These are phyloP conservation scores for Sminthurinus signatus DNA, from an alignment of 1,140 invertebrate species.

Conservation along the genomic window DNA sequence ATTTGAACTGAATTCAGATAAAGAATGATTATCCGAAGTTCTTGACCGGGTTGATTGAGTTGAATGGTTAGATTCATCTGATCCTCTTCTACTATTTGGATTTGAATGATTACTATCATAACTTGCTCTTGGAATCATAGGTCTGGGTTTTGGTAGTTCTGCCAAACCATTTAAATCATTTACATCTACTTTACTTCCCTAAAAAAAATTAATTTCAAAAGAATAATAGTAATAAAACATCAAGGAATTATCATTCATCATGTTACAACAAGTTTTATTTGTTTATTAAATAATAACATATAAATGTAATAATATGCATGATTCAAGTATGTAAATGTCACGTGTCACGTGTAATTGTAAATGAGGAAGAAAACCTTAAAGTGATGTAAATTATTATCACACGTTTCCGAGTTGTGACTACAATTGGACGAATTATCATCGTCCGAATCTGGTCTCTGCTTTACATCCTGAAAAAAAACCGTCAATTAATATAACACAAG, in stretches of 20 bases:
- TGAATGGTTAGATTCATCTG: neutral
- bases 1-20: constrained; percentile 12
- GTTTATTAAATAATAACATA: neutral
- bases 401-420: neutral
- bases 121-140: neutral
- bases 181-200: neutral
- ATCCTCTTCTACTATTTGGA: constrained; percentile 3
- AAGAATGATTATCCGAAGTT: neutral
- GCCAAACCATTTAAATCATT: neutral
- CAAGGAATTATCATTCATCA: neutral
- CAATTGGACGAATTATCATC: constrained; percentile 2
- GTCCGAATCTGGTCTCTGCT: constrained; percentile 3
- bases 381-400: neutral
- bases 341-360: neutral
- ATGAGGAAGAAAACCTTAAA: constrained; percentile 1
- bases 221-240: neutral
- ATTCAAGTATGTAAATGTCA: neutral
- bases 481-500: too few species aligned
- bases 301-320: neutral
- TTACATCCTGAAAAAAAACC: neutral
- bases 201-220: neutral
- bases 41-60: too few species aligned
- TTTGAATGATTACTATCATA: constrained; percentile 3
- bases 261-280: neutral
- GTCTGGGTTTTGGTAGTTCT: neutral